Evolutionary conservation across 1,140 invertebrate species (phyloP), one percentile per base, ranked within the genome.

Genomic region (Heterodera schachtii): DNA sequence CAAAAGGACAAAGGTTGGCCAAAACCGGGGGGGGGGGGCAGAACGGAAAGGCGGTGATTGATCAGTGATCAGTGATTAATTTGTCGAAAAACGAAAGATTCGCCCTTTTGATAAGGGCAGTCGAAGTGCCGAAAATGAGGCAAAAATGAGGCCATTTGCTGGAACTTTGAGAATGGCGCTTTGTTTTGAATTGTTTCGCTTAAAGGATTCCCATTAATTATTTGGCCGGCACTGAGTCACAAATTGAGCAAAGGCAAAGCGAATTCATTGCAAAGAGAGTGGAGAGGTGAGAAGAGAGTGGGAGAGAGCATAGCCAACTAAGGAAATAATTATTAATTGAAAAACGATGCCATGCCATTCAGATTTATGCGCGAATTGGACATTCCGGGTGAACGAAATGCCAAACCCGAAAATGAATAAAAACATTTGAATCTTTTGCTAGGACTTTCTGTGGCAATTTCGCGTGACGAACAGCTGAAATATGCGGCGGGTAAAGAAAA

Each of bases 331-430:
- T 31, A 31, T 31, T 31, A 31, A 31, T 31, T 31, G 31, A 31
- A 31, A 31, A 31, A 31, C 0, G 31, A 31, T 31, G 31, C 31
- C 31, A 70, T 11, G 52, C 7, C 9, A 43, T 74, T 66, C 57
- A 77, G 75, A 41, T 89, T 89, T 73, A 90, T 89, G 88, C 87
- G 86, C 46, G 86, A 86, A 67, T 75, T 89, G 41, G 86, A 89
- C 81, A 90, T 89, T 78, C 88, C 88, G 21, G 88, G 76, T 78
- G 31, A 41, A 8, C 31, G 1, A 31, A 31, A 31, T 74, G 46
- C 16, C 5, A 4, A 46, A 57, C 47, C 31, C 47, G 31, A 75
- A 52, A 19, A 2, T 41, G 64, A 13, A 44, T 13, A 75, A 75
- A 13, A 75, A 13, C 43, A 11, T 13, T 44, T 44, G 13, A 41